These are phyloP conservation scores for Cyanistes caeruleus DNA, from an alignment of 2,113 vertebrate genomes.

Conservation along the genomic window DNA sequence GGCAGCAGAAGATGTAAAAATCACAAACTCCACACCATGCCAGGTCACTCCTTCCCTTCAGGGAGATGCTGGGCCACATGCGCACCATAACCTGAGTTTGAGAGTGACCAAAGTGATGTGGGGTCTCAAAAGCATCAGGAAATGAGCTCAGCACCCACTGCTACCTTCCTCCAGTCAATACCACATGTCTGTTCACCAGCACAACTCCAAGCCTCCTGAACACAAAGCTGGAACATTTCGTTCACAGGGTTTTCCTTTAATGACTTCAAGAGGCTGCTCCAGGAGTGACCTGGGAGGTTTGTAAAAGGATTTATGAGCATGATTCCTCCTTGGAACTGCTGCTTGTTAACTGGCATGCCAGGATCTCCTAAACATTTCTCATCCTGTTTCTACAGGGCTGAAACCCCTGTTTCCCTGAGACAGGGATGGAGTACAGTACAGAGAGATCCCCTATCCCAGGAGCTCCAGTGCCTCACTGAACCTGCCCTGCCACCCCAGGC, in stretches of 20 bases:
- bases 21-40: rapidly evolving
- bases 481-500: not conserved
- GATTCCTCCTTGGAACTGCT: not conserved
- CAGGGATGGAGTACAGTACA: rapidly evolving
- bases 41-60: not conserved
- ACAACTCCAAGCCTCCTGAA: not conserved
- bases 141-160: rapidly evolving
- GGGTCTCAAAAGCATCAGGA: not conserved
- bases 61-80: rapidly evolving
- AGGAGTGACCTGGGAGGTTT: not conserved
- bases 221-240: not conserved
- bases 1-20: not conserved
- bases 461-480: not conserved
- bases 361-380: not conserved
- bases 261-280: not conserved
- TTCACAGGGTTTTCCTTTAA: not conserved
- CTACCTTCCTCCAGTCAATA: rapidly evolving
- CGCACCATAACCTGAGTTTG: rapidly evolving
- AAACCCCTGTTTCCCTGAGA: not conserved
- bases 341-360: rapidly evolving
- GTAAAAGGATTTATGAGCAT: not conserved
- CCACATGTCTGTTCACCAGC: rapidly evolving
- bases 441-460: not conserved
- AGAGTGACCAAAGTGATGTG: not conserved
- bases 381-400: not conserved